phyloP scores from a whole-genome alignment of 1,140 invertebrate species.

The Pseudomyrmex cubaensis region DNA sequence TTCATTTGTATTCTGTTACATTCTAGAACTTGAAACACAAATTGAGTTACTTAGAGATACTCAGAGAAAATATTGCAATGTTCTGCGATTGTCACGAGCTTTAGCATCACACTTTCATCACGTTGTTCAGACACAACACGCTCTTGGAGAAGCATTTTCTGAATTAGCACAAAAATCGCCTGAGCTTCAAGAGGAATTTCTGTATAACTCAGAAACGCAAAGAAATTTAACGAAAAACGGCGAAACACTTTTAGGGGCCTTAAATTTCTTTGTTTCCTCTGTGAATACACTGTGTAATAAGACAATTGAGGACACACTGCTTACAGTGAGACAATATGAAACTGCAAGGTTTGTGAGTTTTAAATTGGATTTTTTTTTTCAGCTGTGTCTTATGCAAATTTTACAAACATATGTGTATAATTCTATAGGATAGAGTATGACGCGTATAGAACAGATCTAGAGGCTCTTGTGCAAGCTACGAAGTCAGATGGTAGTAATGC shows the following conservation, averaged over 20 bases:
- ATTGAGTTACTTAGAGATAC: conserved; percentile 97
- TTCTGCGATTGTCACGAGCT: conserved; percentile 93
- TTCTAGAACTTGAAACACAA: conserved; percentile 94
- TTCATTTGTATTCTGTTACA: conserved; percentile 43
- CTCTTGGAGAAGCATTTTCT: conserved; percentile 96
- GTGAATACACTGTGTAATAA: conserved; percentile 98
- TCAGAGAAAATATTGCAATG: conserved; percentile 96
- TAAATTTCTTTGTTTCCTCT: conserved; percentile 98
- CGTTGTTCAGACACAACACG: conserved; percentile 94
- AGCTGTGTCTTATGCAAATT: not conserved
- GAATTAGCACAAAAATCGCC: conserved; percentile 97
- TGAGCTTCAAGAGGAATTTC: conserved; percentile 97
- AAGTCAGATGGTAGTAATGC: conserved; percentile 87
- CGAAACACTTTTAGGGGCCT: conserved; percentile 94
- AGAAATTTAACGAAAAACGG: conserved; percentile 97
- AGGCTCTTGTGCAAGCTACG: conserved; percentile 89
- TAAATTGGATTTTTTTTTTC: not conserved
- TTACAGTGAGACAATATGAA: conserved; percentile 97
- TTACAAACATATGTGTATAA: conserved; percentile 14
- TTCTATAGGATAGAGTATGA: conserved; percentile 96
- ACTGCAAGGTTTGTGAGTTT: conserved; percentile 89
- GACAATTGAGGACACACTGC: conserved; percentile 98
- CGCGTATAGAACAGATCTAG: conserved; percentile 97
- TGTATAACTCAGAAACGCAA: conserved; percentile 98
- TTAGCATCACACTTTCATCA: conserved; percentile 95